A percentile compares a stretch with the other conserved stretches of the same genome.
Conservation (phyloP, 2,797 vertebrate genomes). For the Morus bassanus region DNA sequence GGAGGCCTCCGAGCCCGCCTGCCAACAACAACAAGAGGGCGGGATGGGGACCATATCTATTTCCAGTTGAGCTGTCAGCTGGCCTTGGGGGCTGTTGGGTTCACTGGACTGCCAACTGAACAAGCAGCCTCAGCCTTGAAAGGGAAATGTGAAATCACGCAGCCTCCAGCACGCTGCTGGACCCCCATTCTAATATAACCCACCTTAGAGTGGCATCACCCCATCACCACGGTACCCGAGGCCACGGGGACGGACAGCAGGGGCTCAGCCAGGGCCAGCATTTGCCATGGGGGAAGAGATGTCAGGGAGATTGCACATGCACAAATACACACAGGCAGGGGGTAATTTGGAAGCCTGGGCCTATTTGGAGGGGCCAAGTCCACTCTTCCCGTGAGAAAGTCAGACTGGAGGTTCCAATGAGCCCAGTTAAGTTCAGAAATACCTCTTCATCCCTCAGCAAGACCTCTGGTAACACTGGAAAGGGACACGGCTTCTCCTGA, state of each 20-base stretch:
- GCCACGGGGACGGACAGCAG: neutral
- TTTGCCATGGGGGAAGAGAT: neutral
- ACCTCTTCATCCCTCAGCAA: neutral
- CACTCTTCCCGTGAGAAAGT: slow-evolving; percentile 66
- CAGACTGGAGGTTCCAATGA: neutral
- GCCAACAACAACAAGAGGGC: slow-evolving; percentile 70
- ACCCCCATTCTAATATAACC: rapidly evolving
- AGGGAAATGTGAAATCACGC: neutral
- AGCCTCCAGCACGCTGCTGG: neutral
- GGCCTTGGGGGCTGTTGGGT: slow-evolving; percentile 7
- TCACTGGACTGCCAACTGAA: neutral
- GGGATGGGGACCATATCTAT: neutral
- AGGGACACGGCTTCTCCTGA: neutral
- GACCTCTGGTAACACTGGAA: neutral
- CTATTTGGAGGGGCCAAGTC: neutral
- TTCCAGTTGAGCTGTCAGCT: slow-evolving; percentile 47
- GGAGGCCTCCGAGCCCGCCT: neutral
- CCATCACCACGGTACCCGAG: neutral
- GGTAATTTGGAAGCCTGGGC: neutral
- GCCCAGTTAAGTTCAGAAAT: neutral
- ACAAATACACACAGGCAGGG: neutral
- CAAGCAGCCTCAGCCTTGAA: neutral
- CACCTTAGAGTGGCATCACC: neutral
- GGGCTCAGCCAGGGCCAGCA: neutral
- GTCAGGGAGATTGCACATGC: neutral